Percentiles rank a stretch among this genome's conserved stretches.
phyloP scores from a whole-genome alignment of 2,888 invertebrate species.

The Ganaspis brasiliensis region DNA sequence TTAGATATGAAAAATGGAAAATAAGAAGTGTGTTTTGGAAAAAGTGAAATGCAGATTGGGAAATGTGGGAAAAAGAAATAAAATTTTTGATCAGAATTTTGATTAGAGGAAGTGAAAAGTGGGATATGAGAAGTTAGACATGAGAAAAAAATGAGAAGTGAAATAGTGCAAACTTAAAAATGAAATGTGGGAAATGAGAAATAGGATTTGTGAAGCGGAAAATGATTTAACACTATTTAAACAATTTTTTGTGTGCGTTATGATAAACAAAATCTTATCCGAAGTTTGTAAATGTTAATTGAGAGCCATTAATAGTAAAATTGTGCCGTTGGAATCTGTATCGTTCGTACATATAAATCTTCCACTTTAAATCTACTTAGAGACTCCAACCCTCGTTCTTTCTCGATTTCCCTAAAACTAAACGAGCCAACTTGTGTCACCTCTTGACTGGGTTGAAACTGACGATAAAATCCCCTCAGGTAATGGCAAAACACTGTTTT shows the following conservation, averaged over 20 bases:
- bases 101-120: too few relatives aligned
- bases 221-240: too few relatives aligned
- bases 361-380: conserved; percentile 73
- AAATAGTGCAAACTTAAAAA: too few relatives aligned
- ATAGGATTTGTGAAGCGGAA: too few relatives aligned
- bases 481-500: not conserved
- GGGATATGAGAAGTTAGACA: too few relatives aligned
- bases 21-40: too few relatives aligned
- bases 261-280: not conserved
- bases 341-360: conserved; percentile 70
- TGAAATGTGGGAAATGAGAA: too few relatives aligned
- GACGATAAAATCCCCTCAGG: conserved; percentile 8
- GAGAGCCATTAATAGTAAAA: conserved; percentile 48
- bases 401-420: conserved; percentile 56
- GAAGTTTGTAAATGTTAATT: not conserved
- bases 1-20: too few relatives aligned
- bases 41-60: too few relatives aligned
- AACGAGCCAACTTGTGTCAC: conserved; percentile 4
- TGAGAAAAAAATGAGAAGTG: too few relatives aligned
- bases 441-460: not conserved
- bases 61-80: too few relatives aligned
- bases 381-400: conserved; percentile 66
- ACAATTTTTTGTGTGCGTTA: not conserved
- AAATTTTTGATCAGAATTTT: too few relatives aligned
- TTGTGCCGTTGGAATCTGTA: conserved; percentile 61